Base-by-base conservation (phyloP, 2,888 invertebrate genomes). In the Mactromeris polynyma region DNA sequence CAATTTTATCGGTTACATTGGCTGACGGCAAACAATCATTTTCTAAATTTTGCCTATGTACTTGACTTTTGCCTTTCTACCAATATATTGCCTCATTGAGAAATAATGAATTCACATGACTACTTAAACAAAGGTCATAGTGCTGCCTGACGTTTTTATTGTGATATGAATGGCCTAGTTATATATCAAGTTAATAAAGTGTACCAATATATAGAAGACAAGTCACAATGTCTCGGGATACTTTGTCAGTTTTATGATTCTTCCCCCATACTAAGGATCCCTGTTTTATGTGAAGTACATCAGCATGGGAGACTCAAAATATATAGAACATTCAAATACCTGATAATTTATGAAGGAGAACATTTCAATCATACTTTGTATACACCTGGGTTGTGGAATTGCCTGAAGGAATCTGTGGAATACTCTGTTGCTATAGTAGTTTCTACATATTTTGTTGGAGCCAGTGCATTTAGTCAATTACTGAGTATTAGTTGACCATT, bases 21-120 rank as follows among this genome's bases (percentile, higher is more conserved):
- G 42, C 42, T 42, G 46, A 46, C 11, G 17, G 46, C 6, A 46
- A 46, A 46, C 46, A 3, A 46, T 17, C 46, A 46, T 46, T 4
- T 3, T 46, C 17, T 17, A 46, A 46, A 14, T 11, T 46, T 17
- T 17, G 46, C 46, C 9, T 46, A 46, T 46, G 46, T 73, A 73
- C 73, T 73, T 73, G 73, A 73, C 73, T 73, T 73, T 73, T 73
- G 73, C 73, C 69, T 73, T 73, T 36, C 73, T n/a, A 73, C 14
- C 73, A 73, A 73, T 73, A 73, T 36, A 73, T 73, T 36, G 19
- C 31, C 73, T 73, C 73, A 36, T 73, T 73, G 73, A 73, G 73
- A 73, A 73, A 73, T 73, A 19, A 73, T 33, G 31, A 73, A 33
- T 73, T 73, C 36, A 73, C 73, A 73, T 73, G 73, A 73, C 73